These are phyloP conservation scores for Limnephilus rhombicus DNA, from an alignment of 2,888 invertebrate genomes.

Conservation along the genomic window DNA sequence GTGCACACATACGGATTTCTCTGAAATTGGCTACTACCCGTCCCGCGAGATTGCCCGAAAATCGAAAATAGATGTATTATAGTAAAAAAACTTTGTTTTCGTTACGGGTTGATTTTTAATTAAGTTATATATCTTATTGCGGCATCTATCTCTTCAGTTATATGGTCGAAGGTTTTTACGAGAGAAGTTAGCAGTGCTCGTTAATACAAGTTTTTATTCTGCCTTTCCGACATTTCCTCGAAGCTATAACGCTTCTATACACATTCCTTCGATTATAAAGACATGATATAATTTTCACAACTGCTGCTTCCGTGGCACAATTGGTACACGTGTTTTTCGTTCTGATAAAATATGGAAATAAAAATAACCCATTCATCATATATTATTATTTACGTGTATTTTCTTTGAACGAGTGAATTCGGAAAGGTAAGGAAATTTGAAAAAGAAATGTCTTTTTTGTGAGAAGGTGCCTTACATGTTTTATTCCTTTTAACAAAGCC, in stretches of 20 bases:
- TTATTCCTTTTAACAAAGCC: neutral
- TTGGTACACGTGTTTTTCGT: neutral
- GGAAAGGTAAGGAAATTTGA: neutral
- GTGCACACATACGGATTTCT: no score
- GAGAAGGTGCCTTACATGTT: neutral
- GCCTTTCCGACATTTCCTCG: neutral
- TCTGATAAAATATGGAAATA: neutral
- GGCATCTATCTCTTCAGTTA: no score
- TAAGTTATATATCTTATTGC: no score
- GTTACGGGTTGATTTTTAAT: no score
- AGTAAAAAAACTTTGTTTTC: no score
- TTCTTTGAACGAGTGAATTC: neutral
- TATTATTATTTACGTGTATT: neutral
- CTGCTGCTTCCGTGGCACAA: neutral
- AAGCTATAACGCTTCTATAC: neutral
- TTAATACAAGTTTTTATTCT: neutral
- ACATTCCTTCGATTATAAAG: neutral
- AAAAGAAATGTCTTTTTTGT: neutral
- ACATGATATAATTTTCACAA: neutral
- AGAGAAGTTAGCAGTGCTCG: neutral
- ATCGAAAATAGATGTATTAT: no score
- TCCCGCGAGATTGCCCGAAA: no score
- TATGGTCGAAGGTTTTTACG: neutral
- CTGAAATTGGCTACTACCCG: no score
- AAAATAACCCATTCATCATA: neutral